A percentile compares a stretch with the other conserved stretches of the same genome.
phyloP scores from a whole-genome alignment of 2,888 invertebrate genomes.

The Bombylius discolor region DNA sequence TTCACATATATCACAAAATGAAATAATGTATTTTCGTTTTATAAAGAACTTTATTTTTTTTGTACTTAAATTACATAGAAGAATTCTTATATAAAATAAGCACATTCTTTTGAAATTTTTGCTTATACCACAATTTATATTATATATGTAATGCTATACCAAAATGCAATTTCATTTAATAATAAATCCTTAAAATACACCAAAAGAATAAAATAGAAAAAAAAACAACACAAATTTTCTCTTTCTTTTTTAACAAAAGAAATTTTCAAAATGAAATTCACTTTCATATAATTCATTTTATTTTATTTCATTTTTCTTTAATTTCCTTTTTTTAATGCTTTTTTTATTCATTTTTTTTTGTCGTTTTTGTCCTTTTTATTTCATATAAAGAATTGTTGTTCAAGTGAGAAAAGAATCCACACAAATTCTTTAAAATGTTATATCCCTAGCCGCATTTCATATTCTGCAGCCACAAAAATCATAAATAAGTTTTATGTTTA shows the following conservation, averaged over 20 bases:
- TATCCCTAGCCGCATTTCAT: constrained; percentile 8
- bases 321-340: neutral
- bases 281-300: neutral
- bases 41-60: too few species aligned
- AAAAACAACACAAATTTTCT: neutral
- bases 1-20: too few species aligned
- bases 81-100: too few species aligned
- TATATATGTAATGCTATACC: too few species aligned
- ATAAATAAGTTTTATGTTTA: constrained; percentile 16
- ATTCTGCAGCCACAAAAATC: constrained; percentile 14
- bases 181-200: neutral
- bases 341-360: too few species aligned
- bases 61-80: too few species aligned
- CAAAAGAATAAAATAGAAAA: neutral
- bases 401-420: too few species aligned
- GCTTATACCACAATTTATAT: too few species aligned
- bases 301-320: neutral
- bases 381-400: neutral
- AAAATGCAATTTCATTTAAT: neutral
- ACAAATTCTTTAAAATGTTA: too few species aligned
- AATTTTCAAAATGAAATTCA: neutral
- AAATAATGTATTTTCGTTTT: too few species aligned
- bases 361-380: neutral
- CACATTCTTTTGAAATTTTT: too few species aligned
- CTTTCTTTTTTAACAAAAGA: too few species aligned